phyloP scores from a whole-genome alignment of 2,113 vertebrate genomes.

The Zingel zingel region DNA sequence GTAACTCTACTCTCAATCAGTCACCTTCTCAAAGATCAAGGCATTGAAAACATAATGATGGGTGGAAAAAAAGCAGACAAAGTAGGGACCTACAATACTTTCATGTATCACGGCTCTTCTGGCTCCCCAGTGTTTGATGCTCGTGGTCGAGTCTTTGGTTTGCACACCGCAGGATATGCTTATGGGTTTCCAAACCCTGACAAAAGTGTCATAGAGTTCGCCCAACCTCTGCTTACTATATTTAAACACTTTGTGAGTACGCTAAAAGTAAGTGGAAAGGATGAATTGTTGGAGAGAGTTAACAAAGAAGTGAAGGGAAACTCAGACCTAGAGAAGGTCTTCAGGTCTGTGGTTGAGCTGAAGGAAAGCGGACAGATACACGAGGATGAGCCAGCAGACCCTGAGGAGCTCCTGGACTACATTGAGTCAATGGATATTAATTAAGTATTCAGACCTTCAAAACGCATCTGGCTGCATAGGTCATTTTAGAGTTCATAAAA shows the following conservation, averaged over 20 bases:
- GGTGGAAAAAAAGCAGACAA: not conserved
- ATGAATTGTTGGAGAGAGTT: not conserved
- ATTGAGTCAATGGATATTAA: too few relatives aligned
- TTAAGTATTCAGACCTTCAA: too few relatives aligned
- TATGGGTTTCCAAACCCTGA: not conserved
- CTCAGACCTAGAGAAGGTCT: accelerated
- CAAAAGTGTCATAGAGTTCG: constrained; percentile 8
- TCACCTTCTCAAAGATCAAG: accelerated
- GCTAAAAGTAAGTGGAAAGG: not conserved
- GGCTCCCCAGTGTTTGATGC: constrained; percentile 58
- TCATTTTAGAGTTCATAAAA: too few relatives aligned
- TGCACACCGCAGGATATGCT: constrained; percentile 9
- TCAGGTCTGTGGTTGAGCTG: too few relatives aligned
- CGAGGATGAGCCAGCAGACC: not conserved
- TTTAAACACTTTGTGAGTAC: constrained; percentile 11
- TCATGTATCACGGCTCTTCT: constrained; percentile 49
- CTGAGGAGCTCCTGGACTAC: too few relatives aligned
- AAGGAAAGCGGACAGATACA: too few relatives aligned
- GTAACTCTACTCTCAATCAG: not conserved
- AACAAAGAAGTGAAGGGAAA: not conserved
- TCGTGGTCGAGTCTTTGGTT: constrained; percentile 1
- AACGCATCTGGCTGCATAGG: too few relatives aligned
- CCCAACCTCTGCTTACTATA: constrained; percentile 12
- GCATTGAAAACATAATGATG: constrained; percentile 15
- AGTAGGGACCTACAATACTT: not conserved